Base-by-base conservation (phyloP, 2,888 invertebrate genomes). In the Epistrophella euchroma region DNA sequence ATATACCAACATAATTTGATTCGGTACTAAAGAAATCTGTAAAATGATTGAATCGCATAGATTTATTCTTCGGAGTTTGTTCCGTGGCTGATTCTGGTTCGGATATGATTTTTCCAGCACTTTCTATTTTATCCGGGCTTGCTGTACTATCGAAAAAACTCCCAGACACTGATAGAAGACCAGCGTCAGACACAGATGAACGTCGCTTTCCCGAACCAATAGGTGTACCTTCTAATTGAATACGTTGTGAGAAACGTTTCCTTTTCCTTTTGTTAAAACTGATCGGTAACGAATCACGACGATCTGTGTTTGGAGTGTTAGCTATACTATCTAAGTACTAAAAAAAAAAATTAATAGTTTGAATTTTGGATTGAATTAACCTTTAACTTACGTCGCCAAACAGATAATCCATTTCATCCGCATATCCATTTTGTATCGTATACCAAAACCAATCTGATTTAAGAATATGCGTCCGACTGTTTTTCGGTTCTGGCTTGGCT, bases 361-460 rank as follows among this genome's bases (percentile, higher is more conserved):
- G 5, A 17, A 68, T 45, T 47, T 60, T 25, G 13, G 15, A 6
- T 2, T 56, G 11, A 72, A 55, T 19, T 71, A 19, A 9, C 9
- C 4, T n/a, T 11, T 45, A 10, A 94, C 95, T 95, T 93, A 96
- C 97, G 93, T 97, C 96, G 93, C 96, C 96, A 90, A 97, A 97
- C 19, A 96, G 94, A 93, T 98, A 98, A 89, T 98, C 96, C 91
- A 96, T 95, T 92, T 98, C 99, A 90, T 97, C 96, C 85, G 98
- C 97, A 88, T 97, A 97, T 90, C 98, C 98, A 94, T 98, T 98
- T 93, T 98, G 98, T 86, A 99, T 97, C 62, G 98, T 98, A 47
- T 97, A 97, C 99, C 99, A 99, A 93, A 99, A 99, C 99, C 99
- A 99, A 93, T 98, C 97, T 7, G 97, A 97, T 93, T 97, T 97